phyloP scores from a whole-genome alignment of 2,888 invertebrate species.

The Hypselothyrea guttata region DNA sequence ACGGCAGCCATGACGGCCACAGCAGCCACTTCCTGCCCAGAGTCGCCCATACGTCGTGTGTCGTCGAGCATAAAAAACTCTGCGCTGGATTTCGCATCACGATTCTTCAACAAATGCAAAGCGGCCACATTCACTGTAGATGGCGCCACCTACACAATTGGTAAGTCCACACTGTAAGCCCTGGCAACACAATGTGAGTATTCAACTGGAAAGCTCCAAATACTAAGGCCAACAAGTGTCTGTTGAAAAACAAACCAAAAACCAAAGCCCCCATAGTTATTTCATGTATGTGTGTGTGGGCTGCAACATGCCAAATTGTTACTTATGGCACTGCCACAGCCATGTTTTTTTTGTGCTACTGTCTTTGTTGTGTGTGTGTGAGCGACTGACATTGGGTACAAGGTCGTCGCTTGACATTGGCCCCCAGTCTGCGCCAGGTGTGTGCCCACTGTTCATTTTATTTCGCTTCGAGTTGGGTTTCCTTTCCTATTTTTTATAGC shows the following conservation, averaged over 20 bases:
- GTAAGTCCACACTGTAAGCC: slow-evolving; percentile 82
- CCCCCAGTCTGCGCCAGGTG: slow-evolving; percentile 36
- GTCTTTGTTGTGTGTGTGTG: slow-evolving; percentile 13
- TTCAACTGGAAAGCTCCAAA: slow-evolving; percentile 3
- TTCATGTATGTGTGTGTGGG: slow-evolving; percentile 22
- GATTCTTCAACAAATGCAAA: slow-evolving; percentile 91
- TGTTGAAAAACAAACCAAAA: slow-evolving; percentile 13
- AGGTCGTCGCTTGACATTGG: slow-evolving; percentile 69
- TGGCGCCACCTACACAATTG: slow-evolving; percentile 93
- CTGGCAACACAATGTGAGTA: neutral
- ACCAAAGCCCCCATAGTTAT: neutral
- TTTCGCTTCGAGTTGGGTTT: slow-evolving; percentile 21
- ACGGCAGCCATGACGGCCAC: slow-evolving; percentile 26
- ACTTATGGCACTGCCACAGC: slow-evolving; percentile 4
- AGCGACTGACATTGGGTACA: slow-evolving; percentile 52
- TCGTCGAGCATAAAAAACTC: slow-evolving; percentile 80
- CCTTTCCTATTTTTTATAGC: slow-evolving; percentile 1
- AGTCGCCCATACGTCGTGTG: slow-evolving; percentile 80
- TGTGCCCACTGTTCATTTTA: slow-evolving; percentile 34
- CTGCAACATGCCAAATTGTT: slow-evolving; percentile 39
- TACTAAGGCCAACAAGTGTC: slow-evolving; percentile 68
- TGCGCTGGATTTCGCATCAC: slow-evolving; percentile 82
- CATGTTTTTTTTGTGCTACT: slow-evolving; percentile 16
- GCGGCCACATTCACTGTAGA: slow-evolving; percentile 94
- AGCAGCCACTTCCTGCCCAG: slow-evolving; percentile 77